phyloP scores from a whole-genome alignment of 2,797 vertebrate species.

The Phyllotis vaccarum region DNA sequence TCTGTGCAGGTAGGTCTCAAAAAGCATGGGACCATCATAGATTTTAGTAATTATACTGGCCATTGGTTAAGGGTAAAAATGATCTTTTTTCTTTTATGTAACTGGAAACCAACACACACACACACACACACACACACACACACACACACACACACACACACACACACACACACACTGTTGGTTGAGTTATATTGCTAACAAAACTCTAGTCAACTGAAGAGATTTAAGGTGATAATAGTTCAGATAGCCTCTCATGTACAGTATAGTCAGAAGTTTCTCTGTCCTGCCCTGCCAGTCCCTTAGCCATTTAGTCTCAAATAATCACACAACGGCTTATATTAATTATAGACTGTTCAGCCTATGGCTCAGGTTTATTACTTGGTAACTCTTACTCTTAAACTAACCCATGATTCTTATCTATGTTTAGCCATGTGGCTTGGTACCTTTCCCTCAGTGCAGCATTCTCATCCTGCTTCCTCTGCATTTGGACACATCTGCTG shows the following conservation, averaged over 20 bases:
- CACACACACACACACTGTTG: not conserved
- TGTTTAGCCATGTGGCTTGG: too few species aligned
- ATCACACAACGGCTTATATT: too few species aligned
- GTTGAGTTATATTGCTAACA: not conserved
- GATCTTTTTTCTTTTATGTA: not conserved
- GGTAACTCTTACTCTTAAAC: too few species aligned
- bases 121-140: not conserved
- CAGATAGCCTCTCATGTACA: not conserved
- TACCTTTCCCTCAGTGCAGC: too few species aligned
- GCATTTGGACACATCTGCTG: too few species aligned
- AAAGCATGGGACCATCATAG: not conserved
- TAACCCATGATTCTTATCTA: too few species aligned
- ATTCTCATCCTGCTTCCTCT: too few species aligned
- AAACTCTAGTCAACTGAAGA: not conserved
- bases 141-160: not conserved
- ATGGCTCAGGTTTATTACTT: too few species aligned
- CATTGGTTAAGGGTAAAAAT: conserved; percentile 26
- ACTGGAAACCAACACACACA: not conserved
- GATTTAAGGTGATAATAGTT: not conserved
- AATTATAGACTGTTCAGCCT: too few species aligned
- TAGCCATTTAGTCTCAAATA: too few species aligned
- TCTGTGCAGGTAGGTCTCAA: not conserved
- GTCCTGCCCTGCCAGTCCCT: too few species aligned
- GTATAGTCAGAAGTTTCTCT: too few species aligned
- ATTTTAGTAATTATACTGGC: not conserved